Evolutionary conservation across 2,113 vertebrate species (phyloP), one percentile per base, ranked within the genome.

Genomic region (Charadrius vociferus): DNA sequence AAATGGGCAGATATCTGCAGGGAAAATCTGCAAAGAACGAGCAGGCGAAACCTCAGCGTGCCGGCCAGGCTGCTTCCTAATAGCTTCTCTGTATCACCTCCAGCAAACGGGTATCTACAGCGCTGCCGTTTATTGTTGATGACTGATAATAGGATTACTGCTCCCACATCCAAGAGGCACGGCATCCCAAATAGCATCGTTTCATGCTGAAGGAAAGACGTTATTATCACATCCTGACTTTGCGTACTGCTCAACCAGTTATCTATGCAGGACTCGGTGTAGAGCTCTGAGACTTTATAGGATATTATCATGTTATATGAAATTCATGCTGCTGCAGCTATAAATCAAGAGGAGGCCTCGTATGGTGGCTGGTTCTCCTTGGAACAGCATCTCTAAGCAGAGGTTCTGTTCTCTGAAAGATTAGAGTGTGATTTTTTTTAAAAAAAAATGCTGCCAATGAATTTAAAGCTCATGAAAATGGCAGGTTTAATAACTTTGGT

Each of bases 111-210:
- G 19, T 63, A 92, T 88, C 89, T 86, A 72, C 65, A 86, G 80
- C 37, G 6, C 56, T 70, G 75, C 62, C 32, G 5, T 79, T 97
- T 96, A 90, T 95, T 88, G 93, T 86, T 86, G 88, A 94, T 97
- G 83, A 94, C 50, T 97, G 96, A 95, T 95, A 97, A 96, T 26
- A 55, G 80, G 89, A 95, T 98, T 98, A 97, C 15, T 12, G 93
- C 61, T 96, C 81, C 62, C 67, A 86, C 24, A 88, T 70, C 82
- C 79, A 88, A 88, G 86, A 82, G 73, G 88, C 86, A 34, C 22
- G 77, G 88, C 86, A 95, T 82, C 66, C 45, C 79, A 93, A 91
- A 92, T 81, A 89, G 91, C 84, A 68, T 84, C 77, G 0, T 94
- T 97, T 96, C 87, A 87, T 86, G 90, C 81, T 74, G 85, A 97